Evolutionary conservation across 1,140 invertebrate genomes (phyloP), one percentile per base, ranked within the genome.

Genomic region (Heliothis subflexa): DNA sequence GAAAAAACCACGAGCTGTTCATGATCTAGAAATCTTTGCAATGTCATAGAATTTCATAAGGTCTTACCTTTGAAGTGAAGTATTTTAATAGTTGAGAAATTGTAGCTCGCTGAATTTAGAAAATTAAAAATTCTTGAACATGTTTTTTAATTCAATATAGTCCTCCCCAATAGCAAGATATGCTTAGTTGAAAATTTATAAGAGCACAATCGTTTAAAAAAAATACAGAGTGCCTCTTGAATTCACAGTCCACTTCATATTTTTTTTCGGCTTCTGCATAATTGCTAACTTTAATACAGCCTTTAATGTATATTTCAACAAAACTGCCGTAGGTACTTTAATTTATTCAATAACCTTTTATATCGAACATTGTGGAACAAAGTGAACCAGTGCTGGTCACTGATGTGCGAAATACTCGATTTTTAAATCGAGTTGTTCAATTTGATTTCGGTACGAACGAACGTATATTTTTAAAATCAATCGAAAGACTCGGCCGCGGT

Each of bases 401-500:
- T 71, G 50, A 55, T 71, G 68, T 55, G 68, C 14, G 18, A 54
- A 71, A 71, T 71, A 40, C 16, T 40, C 45, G 25, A 55, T 55
- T 71, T 71, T 71, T 71, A 71, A 71, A 71, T 71, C 68, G 68
- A 70, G 66, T 70, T 70, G 66, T 71, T 33, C 68, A 71, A 71
- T 71, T 71, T 55, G 25, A 71, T 55, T 33, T 71, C 47, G 47
- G 47, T 28, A 52, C 66, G 68, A 71, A 55, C 50, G 68, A 12
- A 11, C 66, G 66, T 54, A 40, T 71, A 64, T 40, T 64, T 70
- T 71, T 55, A 71, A 71, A 71, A 71, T 71, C 68, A 71, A 71
- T 71, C 50, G 45, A 40, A 54, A 71, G 33, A 12, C 50, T 52
- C 66, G 66, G 47, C 68, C 25, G 68, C 25, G 28, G 68, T 40